Base-by-base conservation (phyloP, 2,888 invertebrate species). In the Sinhomidia bicolor region DNA sequence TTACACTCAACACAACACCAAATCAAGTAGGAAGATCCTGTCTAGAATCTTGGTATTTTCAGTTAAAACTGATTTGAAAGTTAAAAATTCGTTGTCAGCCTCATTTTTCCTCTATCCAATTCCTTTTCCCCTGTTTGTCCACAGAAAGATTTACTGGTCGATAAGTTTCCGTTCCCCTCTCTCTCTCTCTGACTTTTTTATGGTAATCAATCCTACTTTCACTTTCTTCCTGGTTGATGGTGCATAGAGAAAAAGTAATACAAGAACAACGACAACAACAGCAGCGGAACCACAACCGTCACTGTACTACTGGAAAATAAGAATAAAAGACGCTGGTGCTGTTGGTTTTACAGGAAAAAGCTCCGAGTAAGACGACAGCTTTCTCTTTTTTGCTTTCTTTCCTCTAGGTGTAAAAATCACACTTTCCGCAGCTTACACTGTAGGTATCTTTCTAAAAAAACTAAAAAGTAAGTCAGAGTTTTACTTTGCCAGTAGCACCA, bases 151-250 rank as follows among this genome's bases (percentile, higher is more conserved):
- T 62, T 32, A 32, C 36, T 68, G 82, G 82, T 82, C 82, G 82
- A 82, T 82, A 82, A 82, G 71, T 80, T 80, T 80, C 62, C 80
- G 82, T 82, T 71, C 82, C 68, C 68, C 68, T 82, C 51, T 47
- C 62, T 68, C 20, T 81, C 17, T 51, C 17, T n/a, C n/a, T 47
- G n/a, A n/a, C n/a, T 44, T 81, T 81, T 47, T 51, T 82, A 82
- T 82, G 82, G 82, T 82, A 82, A 82, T 82, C 82, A 82, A 82
- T 82, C 82, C 84, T 74, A 71, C 84, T 84, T 84, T 84, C 60
- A 20, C 84, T 74, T 26, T 82, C 82, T 57, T 84, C 74, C 65
- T 71, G 84, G n/a, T 68, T 82, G 51, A 68, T 82, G 68, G 68
- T 82, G 82, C 82, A 68, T 82, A 51, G 51, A 44, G 20, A 68